Percentiles rank a stretch among this genome's conserved stretches.
phyloP scores from a whole-genome alignment of 2,113 vertebrate species.

The Dolichotis patagonum region DNA sequence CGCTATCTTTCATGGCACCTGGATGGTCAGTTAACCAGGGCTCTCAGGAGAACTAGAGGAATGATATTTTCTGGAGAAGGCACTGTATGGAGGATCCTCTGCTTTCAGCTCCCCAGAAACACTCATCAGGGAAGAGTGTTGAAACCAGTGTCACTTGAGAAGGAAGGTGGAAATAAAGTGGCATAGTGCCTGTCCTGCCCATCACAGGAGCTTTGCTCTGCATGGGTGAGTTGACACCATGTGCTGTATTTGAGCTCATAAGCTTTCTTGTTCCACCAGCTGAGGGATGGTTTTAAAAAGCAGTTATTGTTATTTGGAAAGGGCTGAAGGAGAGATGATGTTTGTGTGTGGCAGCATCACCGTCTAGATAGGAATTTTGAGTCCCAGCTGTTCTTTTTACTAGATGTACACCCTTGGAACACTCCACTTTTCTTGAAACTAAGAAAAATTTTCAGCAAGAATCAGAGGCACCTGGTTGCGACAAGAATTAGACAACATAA shows the following conservation, averaged over 20 bases:
- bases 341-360: not conserved
- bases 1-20: conserved; percentile 64
- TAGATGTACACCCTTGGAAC: not conserved
- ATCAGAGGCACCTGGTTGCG: not conserved
- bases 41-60: conserved; percentile 43
- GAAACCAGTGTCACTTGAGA: not conserved
- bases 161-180: not conserved
- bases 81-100: not conserved
- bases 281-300: not conserved
- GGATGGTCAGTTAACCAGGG: conserved; percentile 45
- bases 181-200: too few species aligned
- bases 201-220: not conserved
- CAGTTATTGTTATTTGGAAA: conserved; percentile 30
- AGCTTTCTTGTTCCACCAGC: not conserved
- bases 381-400: not conserved
- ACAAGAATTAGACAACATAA: not conserved
- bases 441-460: not conserved
- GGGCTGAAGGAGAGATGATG: not conserved
- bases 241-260: not conserved
- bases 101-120: not conserved
- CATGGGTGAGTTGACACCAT: not conserved
- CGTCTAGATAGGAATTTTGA: not conserved
- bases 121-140: not conserved
- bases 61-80: not conserved
- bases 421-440: not conserved